A percentile compares a stretch with the other conserved stretches of the same genome.
Conservation (phyloP, 2,113 vertebrate genomes). For the Brevimyrus niger region DNA sequence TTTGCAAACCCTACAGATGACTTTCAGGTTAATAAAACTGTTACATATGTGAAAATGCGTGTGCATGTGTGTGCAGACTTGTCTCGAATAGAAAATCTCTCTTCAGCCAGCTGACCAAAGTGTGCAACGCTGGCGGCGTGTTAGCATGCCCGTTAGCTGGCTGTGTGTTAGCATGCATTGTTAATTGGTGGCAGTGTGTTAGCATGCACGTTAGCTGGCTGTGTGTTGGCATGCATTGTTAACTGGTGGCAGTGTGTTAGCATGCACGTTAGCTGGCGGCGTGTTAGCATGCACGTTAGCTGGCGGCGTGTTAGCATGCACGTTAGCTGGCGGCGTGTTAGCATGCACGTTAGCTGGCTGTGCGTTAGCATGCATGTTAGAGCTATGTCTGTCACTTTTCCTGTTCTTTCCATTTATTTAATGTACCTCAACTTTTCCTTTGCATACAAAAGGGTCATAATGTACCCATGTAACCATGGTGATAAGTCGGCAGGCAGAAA, state of each 20-base stretch:
- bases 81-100: no score
- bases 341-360: not conserved
- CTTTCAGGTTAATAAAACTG: not conserved
- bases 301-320: not conserved
- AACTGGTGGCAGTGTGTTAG: no score
- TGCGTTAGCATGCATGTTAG: not conserved
- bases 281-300: not conserved
- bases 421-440: not conserved
- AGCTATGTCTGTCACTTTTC: not conserved
- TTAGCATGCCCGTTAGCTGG: not conserved
- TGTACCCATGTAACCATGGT: not conserved
- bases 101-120: no score
- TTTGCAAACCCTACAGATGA: not conserved
- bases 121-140: no score
- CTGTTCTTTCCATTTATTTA: not conserved
- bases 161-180: no score
- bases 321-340: no score
- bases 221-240: no score
- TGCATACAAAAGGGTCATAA: not conserved
- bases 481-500: not conserved
- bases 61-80: no score
- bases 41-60: not conserved
- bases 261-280: no score
- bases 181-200: no score
- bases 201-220: not conserved